A percentile compares a stretch with the other conserved stretches of the same genome.
phyloP scores from a whole-genome alignment of 1,140 invertebrate genomes.

The Goniozus legneri region DNA sequence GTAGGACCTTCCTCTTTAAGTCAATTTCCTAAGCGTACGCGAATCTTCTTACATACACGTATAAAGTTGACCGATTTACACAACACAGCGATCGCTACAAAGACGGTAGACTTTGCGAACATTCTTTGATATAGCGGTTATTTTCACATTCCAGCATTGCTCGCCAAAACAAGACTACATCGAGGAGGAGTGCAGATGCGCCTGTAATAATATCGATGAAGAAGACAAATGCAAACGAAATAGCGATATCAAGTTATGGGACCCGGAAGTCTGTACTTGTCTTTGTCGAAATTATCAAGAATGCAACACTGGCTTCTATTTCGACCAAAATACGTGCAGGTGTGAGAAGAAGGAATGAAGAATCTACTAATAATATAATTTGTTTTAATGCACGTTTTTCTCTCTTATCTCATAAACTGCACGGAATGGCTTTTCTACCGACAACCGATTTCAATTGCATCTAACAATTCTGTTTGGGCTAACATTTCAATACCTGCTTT shows the following conservation, averaged over 20 bases:
- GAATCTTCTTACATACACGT: neutral
- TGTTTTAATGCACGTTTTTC: too few species aligned
- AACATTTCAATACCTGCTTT: too few species aligned
- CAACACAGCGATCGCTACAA: neutral
- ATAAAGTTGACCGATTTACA: constrained; percentile 7
- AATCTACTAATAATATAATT: too few species aligned
- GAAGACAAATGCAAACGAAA: constrained; percentile 55
- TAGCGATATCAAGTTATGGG: constrained; percentile 59
- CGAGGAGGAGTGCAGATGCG: constrained; percentile 58
- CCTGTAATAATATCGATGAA: constrained; percentile 61
- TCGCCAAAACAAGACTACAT: constrained; percentile 57
- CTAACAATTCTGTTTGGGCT: too few species aligned
- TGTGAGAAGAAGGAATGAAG: constrained; percentile 45
- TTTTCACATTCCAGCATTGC: constrained; percentile 56
- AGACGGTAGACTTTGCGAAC: neutral
- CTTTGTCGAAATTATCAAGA: constrained; percentile 54
- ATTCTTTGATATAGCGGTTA: neutral
- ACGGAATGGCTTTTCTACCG: neutral
- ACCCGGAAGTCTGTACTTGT: constrained; percentile 58
- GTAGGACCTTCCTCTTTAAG: constrained; percentile 19
- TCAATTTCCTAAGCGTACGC: constrained; percentile 1
- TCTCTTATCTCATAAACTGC: constrained; percentile 14
- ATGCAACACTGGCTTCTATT: constrained; percentile 61
- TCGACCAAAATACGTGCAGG: constrained; percentile 61
- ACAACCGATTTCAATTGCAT: too few species aligned